A percentile compares a stretch with the other conserved stretches of the same genome.
phyloP scores from a whole-genome alignment of 2,797 vertebrate species.

The Limnodromus scolopaceus region DNA sequence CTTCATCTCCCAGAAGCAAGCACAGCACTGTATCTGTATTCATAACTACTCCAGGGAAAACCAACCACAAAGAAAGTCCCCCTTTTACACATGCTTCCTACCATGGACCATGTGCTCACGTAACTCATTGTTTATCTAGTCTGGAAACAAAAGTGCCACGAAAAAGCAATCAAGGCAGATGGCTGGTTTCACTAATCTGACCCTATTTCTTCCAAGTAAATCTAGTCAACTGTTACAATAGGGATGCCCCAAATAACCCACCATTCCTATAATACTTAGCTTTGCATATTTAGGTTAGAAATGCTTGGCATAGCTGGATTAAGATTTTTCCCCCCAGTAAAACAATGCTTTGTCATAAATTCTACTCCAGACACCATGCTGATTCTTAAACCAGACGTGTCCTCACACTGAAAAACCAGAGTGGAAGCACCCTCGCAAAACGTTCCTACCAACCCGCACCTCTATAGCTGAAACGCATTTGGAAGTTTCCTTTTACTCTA shows the following conservation, averaged over 20 bases:
- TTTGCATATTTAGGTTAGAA: slow-evolving; percentile 71
- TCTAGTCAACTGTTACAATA: slow-evolving; percentile 47
- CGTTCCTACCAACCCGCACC: neutral
- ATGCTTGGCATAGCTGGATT: neutral
- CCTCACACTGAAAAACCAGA: neutral
- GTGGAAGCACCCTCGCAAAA: neutral
- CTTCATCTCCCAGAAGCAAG: slow-evolving; percentile 20
- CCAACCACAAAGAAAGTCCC: neutral
- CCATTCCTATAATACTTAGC: slow-evolving; percentile 59
- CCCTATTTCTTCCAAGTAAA: slow-evolving; percentile 69
- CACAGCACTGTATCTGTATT: neutral
- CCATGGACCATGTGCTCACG: neutral
- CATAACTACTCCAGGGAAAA: slow-evolving; percentile 14
- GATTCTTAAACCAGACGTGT: neutral
- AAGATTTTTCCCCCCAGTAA: neutral
- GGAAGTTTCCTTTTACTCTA: slow-evolving; percentile 26
- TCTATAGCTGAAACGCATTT: neutral
- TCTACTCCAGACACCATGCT: neutral
- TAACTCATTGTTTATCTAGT: slow-evolving; percentile 53
- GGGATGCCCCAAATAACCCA: slow-evolving; percentile 56
- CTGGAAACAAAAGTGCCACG: slow-evolving; percentile 19
- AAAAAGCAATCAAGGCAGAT: slow-evolving; percentile 69
- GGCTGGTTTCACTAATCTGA: slow-evolving; percentile 72
- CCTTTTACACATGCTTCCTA: slow-evolving; percentile 19
- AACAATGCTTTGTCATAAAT: slow-evolving; percentile 30